Percentiles rank a stretch among this genome's conserved stretches.
phyloP scores from a whole-genome alignment of 2,797 vertebrate genomes.

The Pipistrellus pygmaeus region DNA sequence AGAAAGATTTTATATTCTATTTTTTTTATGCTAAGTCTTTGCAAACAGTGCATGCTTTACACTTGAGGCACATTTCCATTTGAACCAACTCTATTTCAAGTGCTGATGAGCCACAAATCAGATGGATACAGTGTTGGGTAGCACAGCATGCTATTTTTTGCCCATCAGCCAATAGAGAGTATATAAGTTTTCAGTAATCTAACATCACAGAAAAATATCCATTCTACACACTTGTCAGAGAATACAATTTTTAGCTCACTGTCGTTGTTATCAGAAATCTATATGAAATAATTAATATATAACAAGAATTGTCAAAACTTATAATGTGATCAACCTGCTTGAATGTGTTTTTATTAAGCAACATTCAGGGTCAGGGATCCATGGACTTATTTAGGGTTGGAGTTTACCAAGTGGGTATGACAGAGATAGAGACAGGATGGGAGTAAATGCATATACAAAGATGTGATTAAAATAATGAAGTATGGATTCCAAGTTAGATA shows the following conservation, averaged over 20 bases:
- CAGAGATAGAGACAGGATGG: neutral
- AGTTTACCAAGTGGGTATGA: neutral
- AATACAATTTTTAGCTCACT: neutral
- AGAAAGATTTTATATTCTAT: neutral
- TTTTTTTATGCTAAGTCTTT: neutral
- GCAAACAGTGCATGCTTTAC: neutral
- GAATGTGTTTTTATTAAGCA: neutral
- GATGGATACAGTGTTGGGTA: neutral
- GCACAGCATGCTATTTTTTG: neutral
- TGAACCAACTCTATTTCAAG: neutral
- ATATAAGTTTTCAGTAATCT: neutral
- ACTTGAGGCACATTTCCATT: neutral
- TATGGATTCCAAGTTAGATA: neutral
- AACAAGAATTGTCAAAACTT: neutral
- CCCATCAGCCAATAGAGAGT: neutral
- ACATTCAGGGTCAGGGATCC: neutral
- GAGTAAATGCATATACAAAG: neutral
- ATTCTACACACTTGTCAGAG: neutral
- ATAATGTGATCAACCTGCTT: neutral
- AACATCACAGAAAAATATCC: neutral
- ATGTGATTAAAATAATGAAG: neutral
- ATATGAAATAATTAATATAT: neutral
- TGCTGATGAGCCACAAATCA: neutral
- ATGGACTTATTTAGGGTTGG: neutral
- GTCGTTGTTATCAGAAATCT: neutral